Evolutionary conservation across 2,113 vertebrate species (phyloP), one percentile per base, ranked within the genome.

Genomic region (Anthoscopus minutus): DNA sequence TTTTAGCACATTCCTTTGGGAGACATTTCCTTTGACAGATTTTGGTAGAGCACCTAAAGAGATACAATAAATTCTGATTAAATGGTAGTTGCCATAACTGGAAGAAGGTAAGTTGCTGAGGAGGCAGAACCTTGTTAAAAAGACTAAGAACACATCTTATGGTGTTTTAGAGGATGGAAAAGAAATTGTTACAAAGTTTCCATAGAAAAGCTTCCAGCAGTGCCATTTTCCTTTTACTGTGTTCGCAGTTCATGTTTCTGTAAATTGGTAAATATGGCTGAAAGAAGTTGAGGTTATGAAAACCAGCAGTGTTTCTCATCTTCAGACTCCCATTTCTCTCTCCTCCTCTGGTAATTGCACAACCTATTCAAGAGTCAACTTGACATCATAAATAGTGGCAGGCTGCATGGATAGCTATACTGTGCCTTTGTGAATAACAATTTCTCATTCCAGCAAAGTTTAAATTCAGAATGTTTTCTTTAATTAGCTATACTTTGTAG

Each of bases 281-380:
- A 96, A 97, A 95, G 18, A 62, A 91, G 67, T 25, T 91, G 42
- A 94, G 53, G 70, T 86, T 96, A 65, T 66, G 79, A 47, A 44
- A 81, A 82, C 31, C 37, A 91, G 33, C 3, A 40, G 54, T 47
- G 50, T 69, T 84, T 79, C 37, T 66, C 74, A n/a, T 30, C 79
- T 92, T 87, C 54, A 78, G 86, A 84, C 44, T 88, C 69, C 51
- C 51, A 73, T 44, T 64, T 67, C 44, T 38, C 73, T 78, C 51
- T 86, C 22, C 30, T 87, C 8, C 37, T 67, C 86, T 95, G 71
- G 47, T 85, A 88, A 95, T 90, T 93, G 60, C 51, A 82, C 35
- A 91, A 66, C 24, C n/a, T 86, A 58, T 66, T 93, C 89, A 61
- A n/a, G 78, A 81, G 58, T 61, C 53, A 57, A 9, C 56, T 47